Base-by-base conservation (phyloP, 2,888 invertebrate species). In the Euzetes globulus region DNA sequence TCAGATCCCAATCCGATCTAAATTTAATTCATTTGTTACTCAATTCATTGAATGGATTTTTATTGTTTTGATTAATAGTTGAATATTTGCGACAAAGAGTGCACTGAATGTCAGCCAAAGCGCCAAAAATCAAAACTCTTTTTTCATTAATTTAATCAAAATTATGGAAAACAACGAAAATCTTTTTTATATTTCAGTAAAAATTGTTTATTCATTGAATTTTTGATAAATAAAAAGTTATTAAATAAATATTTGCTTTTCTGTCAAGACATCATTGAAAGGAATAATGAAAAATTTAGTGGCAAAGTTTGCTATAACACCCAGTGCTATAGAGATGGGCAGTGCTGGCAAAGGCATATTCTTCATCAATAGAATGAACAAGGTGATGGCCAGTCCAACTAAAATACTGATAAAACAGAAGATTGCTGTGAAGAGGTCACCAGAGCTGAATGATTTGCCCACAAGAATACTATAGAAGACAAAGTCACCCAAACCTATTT, bases 321-420 rank as follows among this genome's bases (percentile, higher is more conserved):
- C 65, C n/a, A 65, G 11, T 37, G 41, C 19, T 37, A 65, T 65
- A 5, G 65, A 65, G 33, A 65, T 37, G n/a, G 65, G 65, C 33
- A 65, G 65, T 11, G 65, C 65, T 65, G 65, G 65, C 2, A 65
- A n/a, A 11, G 65, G 37, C 1, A n/a, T 37, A 37, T 65, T 19
- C 17, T 65, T 19, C 4, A 37, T 11, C 6, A 65, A 17, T 5
- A 65, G 37, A 5, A 65, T 65, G 29, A 37, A 65, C 1, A 65
- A 25, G n/a, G 65, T 65, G 17, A 65, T 65, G 65, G 65, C 41
- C 41, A 65, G 65, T 25, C 65, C 65, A 3, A 65, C 65, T 22
- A 65, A 65, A 29, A 65, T 37, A 19, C 19, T 29, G 41, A 65
- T 65, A 65, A n/a, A 65, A 29, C 65, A 65, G 11, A 65, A 37